These are phyloP conservation scores for Cyclophora albipunctata DNA, from an alignment of 2,888 invertebrate genomes.

Conservation along the genomic window DNA sequence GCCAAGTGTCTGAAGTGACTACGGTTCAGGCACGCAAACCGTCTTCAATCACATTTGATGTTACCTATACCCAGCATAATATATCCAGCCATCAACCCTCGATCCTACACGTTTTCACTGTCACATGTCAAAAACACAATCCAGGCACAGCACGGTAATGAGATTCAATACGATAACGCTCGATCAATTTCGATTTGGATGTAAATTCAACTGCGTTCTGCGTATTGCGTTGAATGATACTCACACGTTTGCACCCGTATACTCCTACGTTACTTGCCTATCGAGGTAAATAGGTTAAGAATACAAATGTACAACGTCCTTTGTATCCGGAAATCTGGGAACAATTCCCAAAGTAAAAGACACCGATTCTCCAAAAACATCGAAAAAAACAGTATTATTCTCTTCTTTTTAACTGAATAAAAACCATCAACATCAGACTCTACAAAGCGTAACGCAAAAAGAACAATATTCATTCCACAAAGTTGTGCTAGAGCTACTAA, in stretches of 20 bases:
- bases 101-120: constrained; percentile 11
- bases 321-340: no score
- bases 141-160: constrained; percentile 1
- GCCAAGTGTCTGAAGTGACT: constrained; percentile 4
- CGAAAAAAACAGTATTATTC: no score
- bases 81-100: constrained; percentile 1
- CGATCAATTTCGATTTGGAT: constrained; percentile 11
- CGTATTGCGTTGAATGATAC: constrained; percentile 8
- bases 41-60: constrained; percentile 16
- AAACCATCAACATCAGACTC: no score
- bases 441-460: not conserved
- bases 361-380: no score
- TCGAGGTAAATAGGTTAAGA: no score
- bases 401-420: no score
- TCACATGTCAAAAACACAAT: constrained; percentile 12
- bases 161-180: constrained; percentile 2
- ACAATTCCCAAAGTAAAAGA: no score
- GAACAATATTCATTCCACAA: not conserved
- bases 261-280: no score
- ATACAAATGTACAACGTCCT: no score
- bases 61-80: constrained; percentile 4
- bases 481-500: constrained; percentile 1
- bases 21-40: constrained; percentile 16
- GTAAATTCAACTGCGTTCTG: constrained; percentile 10
- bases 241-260: no score